Conservation (phyloP, 2,797 vertebrate genomes). For the Monodelphis domestica region DNA sequence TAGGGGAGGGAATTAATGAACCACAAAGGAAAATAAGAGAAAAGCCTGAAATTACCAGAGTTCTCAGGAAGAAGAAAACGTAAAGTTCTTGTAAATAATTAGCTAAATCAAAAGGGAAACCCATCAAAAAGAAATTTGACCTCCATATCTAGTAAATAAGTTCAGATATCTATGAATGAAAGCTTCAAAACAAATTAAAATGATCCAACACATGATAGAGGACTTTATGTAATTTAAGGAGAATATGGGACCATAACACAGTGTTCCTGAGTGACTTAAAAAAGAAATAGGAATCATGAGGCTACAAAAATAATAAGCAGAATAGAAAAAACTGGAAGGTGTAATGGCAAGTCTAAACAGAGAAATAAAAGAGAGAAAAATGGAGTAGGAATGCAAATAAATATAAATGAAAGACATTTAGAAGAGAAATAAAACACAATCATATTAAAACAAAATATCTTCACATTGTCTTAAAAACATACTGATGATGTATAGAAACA, state of each 20-base stretch:
- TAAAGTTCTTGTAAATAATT: neutral
- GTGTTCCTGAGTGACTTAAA: neutral
- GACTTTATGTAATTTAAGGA: neutral
- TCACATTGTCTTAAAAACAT: too few species aligned
- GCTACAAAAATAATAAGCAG: neutral
- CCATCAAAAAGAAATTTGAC: neutral
- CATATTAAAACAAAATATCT: neutral
- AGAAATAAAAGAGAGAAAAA: neutral
- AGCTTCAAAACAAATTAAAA: neutral
- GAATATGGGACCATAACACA: neutral
- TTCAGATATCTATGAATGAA: neutral
- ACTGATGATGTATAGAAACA: too few species aligned
- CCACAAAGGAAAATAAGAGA: neutral
- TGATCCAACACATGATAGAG: neutral
- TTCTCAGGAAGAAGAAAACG: neutral
- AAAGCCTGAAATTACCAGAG: neutral
- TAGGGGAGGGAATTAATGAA: neutral
- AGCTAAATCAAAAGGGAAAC: neutral
- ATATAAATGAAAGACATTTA: neutral
- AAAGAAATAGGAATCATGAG: neutral
- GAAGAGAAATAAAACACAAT: neutral
- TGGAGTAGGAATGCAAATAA: neutral
- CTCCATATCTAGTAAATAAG: neutral
- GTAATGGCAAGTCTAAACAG: neutral
- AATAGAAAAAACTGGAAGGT: neutral